Percentiles rank a stretch among this genome's conserved stretches.
phyloP scores from a whole-genome alignment of 2,888 invertebrate genomes.

The Thelaira solivaga region DNA sequence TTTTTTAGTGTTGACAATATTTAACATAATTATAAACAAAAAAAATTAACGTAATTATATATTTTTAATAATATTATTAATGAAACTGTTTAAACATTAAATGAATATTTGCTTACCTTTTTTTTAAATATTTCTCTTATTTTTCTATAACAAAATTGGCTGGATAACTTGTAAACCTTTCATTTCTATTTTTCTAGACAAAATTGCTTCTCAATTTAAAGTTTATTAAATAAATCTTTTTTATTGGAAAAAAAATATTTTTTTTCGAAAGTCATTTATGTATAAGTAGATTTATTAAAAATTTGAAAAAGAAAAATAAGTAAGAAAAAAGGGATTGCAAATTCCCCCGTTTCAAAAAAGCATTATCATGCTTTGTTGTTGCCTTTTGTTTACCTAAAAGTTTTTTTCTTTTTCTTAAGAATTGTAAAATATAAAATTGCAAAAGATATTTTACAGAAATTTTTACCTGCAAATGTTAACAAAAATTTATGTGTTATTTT shows the following conservation, averaged over 20 bases:
- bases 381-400: constrained; percentile 30
- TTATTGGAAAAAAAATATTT: constrained; percentile 36
- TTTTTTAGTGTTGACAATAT: too few relatives aligned
- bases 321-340: constrained; percentile 30
- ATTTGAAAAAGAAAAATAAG: too few relatives aligned
- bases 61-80: too few relatives aligned
- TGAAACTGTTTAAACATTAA: too few relatives aligned
- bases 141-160: background rate
- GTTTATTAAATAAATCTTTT: constrained; percentile 57
- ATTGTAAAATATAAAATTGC: background rate
- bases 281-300: constrained; percentile 8
- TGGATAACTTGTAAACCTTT: too few relatives aligned
- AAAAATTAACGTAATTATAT: too few relatives aligned
- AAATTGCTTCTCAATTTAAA: constrained; percentile 59
- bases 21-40: too few relatives aligned
- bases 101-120: too few relatives aligned
- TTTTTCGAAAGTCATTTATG: constrained; percentile 39
- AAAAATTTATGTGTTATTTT: too few relatives aligned
- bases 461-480: background rate
- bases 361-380: constrained; percentile 22
- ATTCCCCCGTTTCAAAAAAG: constrained; percentile 5
- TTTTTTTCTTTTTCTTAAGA: background rate
- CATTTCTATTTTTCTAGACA: constrained; percentile 40
- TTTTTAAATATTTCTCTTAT: too few relatives aligned
- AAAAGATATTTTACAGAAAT: constrained; percentile 21